Evolutionary conservation across 2,797 vertebrate genomes (phyloP).

Genomic region (Florisuga fusca): DNA sequence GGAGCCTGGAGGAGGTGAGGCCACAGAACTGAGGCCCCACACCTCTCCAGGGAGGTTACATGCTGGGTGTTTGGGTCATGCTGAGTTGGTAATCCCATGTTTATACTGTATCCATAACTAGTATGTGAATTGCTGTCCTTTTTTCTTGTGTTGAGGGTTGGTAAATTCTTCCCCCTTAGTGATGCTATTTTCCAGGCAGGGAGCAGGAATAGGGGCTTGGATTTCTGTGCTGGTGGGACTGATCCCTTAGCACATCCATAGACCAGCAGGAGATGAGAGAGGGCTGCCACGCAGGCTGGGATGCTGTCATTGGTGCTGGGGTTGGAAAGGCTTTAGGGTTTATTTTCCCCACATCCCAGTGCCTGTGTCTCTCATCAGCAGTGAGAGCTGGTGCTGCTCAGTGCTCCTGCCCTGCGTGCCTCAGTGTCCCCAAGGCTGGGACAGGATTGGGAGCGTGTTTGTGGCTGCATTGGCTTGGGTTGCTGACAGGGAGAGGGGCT

Average conservation of each 20-base stretch:
- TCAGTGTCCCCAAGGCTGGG: neutral
- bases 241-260: neutral
- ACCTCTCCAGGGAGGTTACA: neutral
- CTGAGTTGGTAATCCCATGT: neutral
- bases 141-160: neutral
- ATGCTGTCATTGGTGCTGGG: accelerated
- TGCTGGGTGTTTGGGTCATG: accelerated
- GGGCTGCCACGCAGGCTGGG: accelerated
- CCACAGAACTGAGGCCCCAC: no score
- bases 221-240: neutral
- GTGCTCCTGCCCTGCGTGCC: neutral
- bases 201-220: neutral
- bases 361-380: neutral
- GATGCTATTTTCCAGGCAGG: neutral
- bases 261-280: accelerated
- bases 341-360: accelerated
- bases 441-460: conserved; percentile 21
- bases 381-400: accelerated
- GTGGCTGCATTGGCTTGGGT: neutral
- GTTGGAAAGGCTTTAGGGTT: neutral
- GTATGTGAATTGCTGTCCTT: accelerated
- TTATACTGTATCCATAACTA: neutral
- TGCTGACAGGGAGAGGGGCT: conserved; percentile 27
- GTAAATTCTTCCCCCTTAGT: neutral
- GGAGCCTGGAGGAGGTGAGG: neutral